These are phyloP conservation scores for Melanargia galathea DNA, from an alignment of 2,888 invertebrate genomes.

Conservation along the genomic window DNA sequence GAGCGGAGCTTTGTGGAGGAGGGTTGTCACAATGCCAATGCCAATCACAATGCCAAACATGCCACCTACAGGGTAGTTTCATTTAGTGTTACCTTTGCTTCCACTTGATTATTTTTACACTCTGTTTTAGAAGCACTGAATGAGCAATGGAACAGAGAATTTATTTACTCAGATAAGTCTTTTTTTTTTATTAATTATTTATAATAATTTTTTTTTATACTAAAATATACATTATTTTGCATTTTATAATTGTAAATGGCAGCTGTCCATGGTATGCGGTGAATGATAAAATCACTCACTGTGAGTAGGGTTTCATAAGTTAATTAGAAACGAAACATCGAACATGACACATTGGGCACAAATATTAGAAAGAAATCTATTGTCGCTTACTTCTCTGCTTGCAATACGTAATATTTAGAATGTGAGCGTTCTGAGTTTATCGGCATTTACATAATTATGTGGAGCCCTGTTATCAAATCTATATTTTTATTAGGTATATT, in stretches of 20 bases:
- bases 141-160: constrained; percentile 82
- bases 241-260: constrained; percentile 78
- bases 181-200: constrained; percentile 68
- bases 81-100: constrained; percentile 38
- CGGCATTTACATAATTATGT: constrained; percentile 56
- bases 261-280: constrained; percentile 74
- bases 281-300: constrained; percentile 67
- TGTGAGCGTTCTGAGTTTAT: constrained; percentile 54
- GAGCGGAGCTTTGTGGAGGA: not conserved
- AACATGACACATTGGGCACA: constrained; percentile 82
- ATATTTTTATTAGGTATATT: constrained; percentile 50
- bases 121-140: constrained; percentile 74
- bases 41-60: constrained; percentile 30
- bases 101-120: constrained; percentile 70
- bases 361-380: constrained; percentile 67
- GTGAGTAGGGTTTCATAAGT: constrained; percentile 75
- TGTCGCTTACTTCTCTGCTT: constrained; percentile 68
- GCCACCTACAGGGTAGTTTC: constrained; percentile 41
- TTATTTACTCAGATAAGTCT: constrained; percentile 81
- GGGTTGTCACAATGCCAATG: constrained; percentile 7
- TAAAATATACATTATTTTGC: constrained; percentile 79
- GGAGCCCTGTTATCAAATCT: constrained; percentile 59
- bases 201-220: constrained; percentile 65
- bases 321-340: constrained; percentile 78
- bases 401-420: constrained; percentile 58